Percentiles rank a stretch among this genome's conserved stretches.
Evolutionary conservation across 2,888 invertebrate species (phyloP).

Genomic region (Pristionchus maxplancki): DNA sequence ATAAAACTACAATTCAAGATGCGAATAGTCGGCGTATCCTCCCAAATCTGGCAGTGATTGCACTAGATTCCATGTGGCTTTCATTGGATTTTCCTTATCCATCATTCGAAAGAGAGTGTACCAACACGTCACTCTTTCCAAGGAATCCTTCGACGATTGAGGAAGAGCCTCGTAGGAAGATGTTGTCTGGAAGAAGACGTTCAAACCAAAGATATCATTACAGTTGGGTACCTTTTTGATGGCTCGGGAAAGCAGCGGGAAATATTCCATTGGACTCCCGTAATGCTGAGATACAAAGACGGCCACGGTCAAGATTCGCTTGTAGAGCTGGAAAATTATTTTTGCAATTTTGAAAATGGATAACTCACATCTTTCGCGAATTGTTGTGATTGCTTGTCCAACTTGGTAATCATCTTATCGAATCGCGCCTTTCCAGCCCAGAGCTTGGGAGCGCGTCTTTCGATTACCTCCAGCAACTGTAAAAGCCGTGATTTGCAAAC

Average conservation of each 20-base stretch:
- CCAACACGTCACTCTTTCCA: not conserved
- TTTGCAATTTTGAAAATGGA: not conserved
- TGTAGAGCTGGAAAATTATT: not conserved
- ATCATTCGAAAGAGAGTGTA: constrained; percentile 15
- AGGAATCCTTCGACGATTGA: not conserved
- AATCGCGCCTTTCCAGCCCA: not conserved
- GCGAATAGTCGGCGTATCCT: not conserved
- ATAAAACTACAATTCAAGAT: not conserved
- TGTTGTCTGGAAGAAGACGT: not conserved
- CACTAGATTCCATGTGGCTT: not conserved
- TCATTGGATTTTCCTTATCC: constrained; percentile 4
- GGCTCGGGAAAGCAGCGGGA: not conserved
- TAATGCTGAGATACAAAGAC: not conserved
- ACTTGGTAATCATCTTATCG: not conserved
- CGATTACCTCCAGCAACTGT: not conserved
- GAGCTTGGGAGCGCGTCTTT: not conserved
- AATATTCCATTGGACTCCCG: not conserved
- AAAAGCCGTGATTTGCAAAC: not conserved
- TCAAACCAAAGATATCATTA: no score
- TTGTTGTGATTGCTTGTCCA: not conserved
- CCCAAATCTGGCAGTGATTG: not conserved
- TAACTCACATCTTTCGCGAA: not conserved
- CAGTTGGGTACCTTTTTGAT: not conserved
- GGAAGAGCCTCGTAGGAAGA: not conserved
- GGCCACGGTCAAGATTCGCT: not conserved